phyloP scores from a whole-genome alignment of 2,888 invertebrate species.

The Apantesis nais region DNA sequence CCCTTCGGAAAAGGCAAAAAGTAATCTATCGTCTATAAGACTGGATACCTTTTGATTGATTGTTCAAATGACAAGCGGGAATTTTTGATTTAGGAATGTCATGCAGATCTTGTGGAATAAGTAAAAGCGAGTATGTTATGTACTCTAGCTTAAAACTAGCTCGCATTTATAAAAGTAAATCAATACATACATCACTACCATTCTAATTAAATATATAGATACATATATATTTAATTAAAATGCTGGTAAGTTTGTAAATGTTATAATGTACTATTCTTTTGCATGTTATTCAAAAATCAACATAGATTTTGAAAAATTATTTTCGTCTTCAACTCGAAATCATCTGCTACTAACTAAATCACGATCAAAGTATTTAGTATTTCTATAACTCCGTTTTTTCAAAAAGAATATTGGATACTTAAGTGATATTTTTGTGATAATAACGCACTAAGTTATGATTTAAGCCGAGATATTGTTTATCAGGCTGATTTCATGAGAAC shows the following conservation, averaged over 20 bases:
- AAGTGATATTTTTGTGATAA: not conserved
- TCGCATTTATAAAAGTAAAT: not conserved
- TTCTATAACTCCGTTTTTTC: too few relatives aligned
- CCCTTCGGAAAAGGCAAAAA: conserved; percentile 81
- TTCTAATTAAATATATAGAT: not conserved
- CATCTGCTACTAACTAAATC: not conserved
- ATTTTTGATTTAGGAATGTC: conserved; percentile 42
- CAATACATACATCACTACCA: not conserved
- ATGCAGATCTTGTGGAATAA: conserved; percentile 14
- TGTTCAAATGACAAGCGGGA: conserved; percentile 35
- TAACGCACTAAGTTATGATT: not conserved
- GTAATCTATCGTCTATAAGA: conserved; percentile 38
- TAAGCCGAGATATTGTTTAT: too few relatives aligned
- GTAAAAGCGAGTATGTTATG: not conserved
- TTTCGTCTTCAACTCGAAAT: conserved; percentile 19
- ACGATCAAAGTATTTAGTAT: not conserved
- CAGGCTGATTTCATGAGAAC: conserved; percentile 1
- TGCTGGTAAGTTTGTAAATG: not conserved
- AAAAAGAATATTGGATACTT: not conserved
- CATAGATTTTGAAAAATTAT: conserved; percentile 29
- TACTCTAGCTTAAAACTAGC: not conserved
- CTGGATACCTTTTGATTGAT: conserved; percentile 37
- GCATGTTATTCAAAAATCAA: conserved; percentile 37
- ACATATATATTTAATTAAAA: not conserved
- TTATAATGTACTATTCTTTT: not conserved